A percentile compares a stretch with the other conserved stretches of the same genome.
These are phyloP conservation scores for Cydia amplana DNA, from an alignment of 1,140 invertebrate species.

Conservation along the genomic window DNA sequence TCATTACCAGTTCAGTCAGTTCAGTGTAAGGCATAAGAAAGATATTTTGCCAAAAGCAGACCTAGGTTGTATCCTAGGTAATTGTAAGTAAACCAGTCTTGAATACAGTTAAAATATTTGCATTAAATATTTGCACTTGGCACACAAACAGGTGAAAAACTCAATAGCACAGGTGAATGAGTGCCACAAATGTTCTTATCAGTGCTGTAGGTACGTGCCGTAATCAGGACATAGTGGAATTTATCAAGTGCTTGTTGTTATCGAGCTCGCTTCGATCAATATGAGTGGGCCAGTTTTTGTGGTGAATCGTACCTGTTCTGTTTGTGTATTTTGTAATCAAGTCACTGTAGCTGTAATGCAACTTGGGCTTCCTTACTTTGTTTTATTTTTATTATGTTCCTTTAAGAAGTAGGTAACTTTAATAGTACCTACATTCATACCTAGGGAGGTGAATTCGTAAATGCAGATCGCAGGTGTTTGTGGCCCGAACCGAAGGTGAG, in stretches of 20 bases:
- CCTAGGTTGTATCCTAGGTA: background rate
- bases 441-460: too few relatives aligned
- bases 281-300: slow-evolving; percentile 29
- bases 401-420: background rate
- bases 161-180: slow-evolving; percentile 58
- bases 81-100: slow-evolving; percentile 4
- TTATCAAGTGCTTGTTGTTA: slow-evolving; percentile 57
- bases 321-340: slow-evolving; percentile 8
- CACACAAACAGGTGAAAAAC: slow-evolving; percentile 60
- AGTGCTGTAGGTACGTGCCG: slow-evolving; percentile 40
- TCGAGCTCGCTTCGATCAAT: slow-evolving; percentile 35
- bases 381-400: background rate
- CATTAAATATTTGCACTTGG: slow-evolving; percentile 46
- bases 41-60: background rate
- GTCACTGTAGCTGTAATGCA: background rate
- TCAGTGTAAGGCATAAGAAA: background rate
- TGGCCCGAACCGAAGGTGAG: too few relatives aligned
- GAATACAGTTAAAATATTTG: slow-evolving; percentile 34
- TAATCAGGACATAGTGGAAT: slow-evolving; percentile 53
- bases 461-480: too few relatives aligned
- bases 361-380: background rate
- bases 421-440: too few relatives aligned
- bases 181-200: slow-evolving; percentile 47
- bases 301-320: background rate
- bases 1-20: too few relatives aligned